Base-by-base conservation (phyloP, 2,797 vertebrate species). In the Miopithecus talapoin region DNA sequence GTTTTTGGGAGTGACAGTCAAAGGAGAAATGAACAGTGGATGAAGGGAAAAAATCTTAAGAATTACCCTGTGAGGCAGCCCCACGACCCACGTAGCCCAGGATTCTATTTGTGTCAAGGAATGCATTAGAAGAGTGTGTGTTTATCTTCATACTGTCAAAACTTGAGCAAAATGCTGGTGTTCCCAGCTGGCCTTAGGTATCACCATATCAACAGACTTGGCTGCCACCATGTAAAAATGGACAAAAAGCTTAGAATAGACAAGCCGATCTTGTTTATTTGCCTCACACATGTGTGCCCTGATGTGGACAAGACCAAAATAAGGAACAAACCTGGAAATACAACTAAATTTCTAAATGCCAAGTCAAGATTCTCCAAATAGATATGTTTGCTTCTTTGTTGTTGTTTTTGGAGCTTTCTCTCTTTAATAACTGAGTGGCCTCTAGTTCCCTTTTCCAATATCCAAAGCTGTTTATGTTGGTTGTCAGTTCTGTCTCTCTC, bases 371-470 rank as follows among this genome's bases (percentile, higher is more conserved):
- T 19, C 53, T 84, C n/a, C 53, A 75, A 36, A 30, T 2, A 72
- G 19, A 39, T 4, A 2, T 41, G 24, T 39, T 36, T 30, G 26
- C 39, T 50, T 41, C 87, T 76, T 74, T 16, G 24, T 28, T 92
- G 59, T 21, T 41, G 30, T 50, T 92, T 85, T 72, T 7, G 39
- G 28, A 80, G 21, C 41, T 72, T 43, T 90, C 68, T 86, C 57
- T 86, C 89, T 81, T 79, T 85, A 22, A 85, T 94, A 41, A 8
- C 12, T 3, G 19, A 94, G 59, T 13, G 55, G 55, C 61, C 57
- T 89, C 94, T 80, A 41, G 68, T 8, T 81, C 33, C 85, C 70
- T 48, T 80, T 93, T 78, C 89, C 50, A 92, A 86, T 53, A 50
- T n/a, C 78, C 89, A 81, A 61, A 75, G 64, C 43, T 91, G 39